These are phyloP conservation scores for Rousettus madagascariensis DNA, from an alignment of 2,797 vertebrate species.

Conservation along the genomic window DNA sequence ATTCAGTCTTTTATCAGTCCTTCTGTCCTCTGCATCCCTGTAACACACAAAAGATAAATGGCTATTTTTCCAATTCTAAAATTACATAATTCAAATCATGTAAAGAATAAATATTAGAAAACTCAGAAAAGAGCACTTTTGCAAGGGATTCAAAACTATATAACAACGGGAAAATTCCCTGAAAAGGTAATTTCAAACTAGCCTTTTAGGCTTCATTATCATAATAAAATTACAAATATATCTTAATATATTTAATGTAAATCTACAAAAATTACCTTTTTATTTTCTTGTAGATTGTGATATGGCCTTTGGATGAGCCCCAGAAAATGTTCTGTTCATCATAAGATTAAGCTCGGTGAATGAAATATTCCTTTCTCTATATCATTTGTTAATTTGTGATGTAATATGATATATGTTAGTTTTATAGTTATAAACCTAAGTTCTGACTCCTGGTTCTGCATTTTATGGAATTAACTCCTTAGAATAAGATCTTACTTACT, in stretches of 20 bases:
- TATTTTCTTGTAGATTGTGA: not conserved
- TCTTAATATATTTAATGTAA: not conserved
- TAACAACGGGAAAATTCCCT: not conserved
- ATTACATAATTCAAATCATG: slow-evolving; percentile 25
- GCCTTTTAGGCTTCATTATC: not conserved
- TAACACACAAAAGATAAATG: slow-evolving; percentile 24
- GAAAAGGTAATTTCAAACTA: not conserved
- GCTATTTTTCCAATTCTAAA: not conserved
- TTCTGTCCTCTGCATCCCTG: not conserved
- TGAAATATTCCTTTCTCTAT: not conserved
- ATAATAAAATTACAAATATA: not conserved
- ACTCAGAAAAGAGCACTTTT: not conserved
- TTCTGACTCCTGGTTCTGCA: not conserved
- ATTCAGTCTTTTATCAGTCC: slow-evolving; percentile 2
- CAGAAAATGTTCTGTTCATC: not conserved
- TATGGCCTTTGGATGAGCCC: not conserved
- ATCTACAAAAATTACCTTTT: not conserved
- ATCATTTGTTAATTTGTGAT: not conserved
- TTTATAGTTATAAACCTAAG: not conserved
- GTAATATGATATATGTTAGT: not conserved
- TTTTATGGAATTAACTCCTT: not conserved
- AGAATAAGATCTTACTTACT: not conserved
- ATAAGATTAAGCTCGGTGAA: not conserved
- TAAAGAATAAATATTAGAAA: slow-evolving; percentile 36
- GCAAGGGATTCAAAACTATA: not conserved